Base-by-base conservation (phyloP, 2,113 vertebrate genomes). In the Petaurus breviceps region DNA sequence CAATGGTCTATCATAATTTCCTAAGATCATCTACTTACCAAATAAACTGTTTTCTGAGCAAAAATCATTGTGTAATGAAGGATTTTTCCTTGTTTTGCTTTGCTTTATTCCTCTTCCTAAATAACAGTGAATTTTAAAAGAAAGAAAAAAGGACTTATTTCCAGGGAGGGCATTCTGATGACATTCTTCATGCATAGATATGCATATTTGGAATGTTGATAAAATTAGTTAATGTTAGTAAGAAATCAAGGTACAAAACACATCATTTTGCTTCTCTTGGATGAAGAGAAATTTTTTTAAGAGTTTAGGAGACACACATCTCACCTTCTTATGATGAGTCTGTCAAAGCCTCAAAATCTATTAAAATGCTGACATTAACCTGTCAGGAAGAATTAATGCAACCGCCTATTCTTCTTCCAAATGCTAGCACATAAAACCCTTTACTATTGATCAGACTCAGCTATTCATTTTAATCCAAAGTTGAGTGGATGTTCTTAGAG, bases 341-440 rank as follows among this genome's bases (percentile, higher is more conserved):
- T 98, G 97, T 98, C 96, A 98, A 97, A 98, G 92, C 51, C 68
- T 97, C 52, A 97, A 94, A 92, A 97, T 98, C 77, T 96, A 97
- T 97, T 96, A 97, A 97, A 96, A 97, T 43, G 95, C 51, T 97
- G 96, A 94, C 77, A 96, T 97, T 96, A 96, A 94, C 90, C 93
- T 97, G 95, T 97, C 97, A 97, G 92, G 96, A 97, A 95, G 91
- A 97, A 97, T 98, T 92, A 98, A 28, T 93, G 84, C 37, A 94
- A 47, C 47, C 54, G 96, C 94, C 96, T 84, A 96, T 84, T 84
- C 68, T n/a, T 77, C 37, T 84, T 77, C 37, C 96, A 92, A 98
- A 97, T 95, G 55, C 77, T 96, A 97, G 97, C 97, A 97, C 96
- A 98, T 96, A 98, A 98, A 97, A 97, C 96, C 95, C 94, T 96